Evolutionary conservation across 2,888 invertebrate genomes (phyloP).

Genomic region (Hypena proboscidalis): DNA sequence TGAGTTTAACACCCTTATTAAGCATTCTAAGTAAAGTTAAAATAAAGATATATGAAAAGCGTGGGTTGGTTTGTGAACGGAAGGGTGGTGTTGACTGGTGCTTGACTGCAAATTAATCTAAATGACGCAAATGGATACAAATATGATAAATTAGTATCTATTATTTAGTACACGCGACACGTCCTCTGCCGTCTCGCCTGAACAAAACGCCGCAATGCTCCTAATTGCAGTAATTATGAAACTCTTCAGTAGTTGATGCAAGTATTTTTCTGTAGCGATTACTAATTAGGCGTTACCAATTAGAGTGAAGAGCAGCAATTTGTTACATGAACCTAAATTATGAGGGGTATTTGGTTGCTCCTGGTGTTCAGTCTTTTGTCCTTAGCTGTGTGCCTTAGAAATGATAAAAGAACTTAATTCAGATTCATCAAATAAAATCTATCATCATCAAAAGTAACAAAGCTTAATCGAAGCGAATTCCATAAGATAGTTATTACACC

Average conservation of each 20-base stretch:
- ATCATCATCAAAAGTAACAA: too few species aligned
- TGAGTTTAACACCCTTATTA: too few species aligned
- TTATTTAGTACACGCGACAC: conserved; percentile 75
- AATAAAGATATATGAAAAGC: too few species aligned
- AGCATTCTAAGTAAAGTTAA: too few species aligned
- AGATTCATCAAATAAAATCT: too few species aligned
- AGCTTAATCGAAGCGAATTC: too few species aligned
- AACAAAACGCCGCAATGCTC: conserved; percentile 70
- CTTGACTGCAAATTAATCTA: conserved; percentile 46
- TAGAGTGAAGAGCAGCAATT: conserved; percentile 67
- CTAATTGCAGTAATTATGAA: conserved; percentile 80
- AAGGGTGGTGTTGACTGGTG: conserved; percentile 22
- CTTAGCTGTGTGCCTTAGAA: too few species aligned
- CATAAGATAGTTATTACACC: too few species aligned
- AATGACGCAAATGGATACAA: conserved; percentile 52
- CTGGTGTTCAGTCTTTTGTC: conserved; percentile 27
- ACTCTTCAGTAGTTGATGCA: conserved; percentile 81
- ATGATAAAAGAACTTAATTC: too few species aligned
- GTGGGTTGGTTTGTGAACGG: too few species aligned
- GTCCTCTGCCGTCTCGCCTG: conserved; percentile 61
- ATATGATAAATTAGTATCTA: conserved; percentile 71
- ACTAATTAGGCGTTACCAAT: conserved; percentile 78
- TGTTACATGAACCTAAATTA: conserved; percentile 68
- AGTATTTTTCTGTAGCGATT: conserved; percentile 80
- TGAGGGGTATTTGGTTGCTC: conserved; percentile 45